Evolutionary conservation across 2,888 invertebrate species (phyloP).

Genomic region (Petrolisthes manimaculis): DNA sequence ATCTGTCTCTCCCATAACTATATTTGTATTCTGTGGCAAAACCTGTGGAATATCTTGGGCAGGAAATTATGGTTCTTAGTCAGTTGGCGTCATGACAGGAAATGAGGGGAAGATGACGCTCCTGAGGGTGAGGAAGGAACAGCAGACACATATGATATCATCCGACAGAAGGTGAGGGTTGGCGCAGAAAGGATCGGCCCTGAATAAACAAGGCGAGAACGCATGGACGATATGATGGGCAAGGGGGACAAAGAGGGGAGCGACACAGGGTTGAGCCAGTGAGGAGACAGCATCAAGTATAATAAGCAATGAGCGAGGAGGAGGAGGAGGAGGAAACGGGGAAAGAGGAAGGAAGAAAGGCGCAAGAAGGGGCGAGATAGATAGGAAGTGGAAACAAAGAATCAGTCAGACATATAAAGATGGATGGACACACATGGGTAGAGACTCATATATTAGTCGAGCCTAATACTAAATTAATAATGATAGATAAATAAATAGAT

Average conservation of each 20-base stretch:
- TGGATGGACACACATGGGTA: not conserved
- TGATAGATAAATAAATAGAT: too few relatives aligned
- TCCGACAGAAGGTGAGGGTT: not conserved
- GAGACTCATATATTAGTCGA: too few relatives aligned
- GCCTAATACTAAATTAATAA: too few relatives aligned
- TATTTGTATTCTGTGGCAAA: too few relatives aligned
- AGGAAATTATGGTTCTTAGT: too few relatives aligned
- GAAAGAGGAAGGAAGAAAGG: not conserved
- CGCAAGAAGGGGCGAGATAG: not conserved
- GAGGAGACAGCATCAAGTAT: not conserved
- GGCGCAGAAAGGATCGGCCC: not conserved
- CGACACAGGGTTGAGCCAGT: not conserved
- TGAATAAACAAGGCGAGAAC: not conserved
- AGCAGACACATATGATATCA: conserved; percentile 9
- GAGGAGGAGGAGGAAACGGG: not conserved
- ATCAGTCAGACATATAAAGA: conserved; percentile 14
- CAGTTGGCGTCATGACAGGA: not conserved
- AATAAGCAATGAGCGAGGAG: not conserved
- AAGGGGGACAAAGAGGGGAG: not conserved
- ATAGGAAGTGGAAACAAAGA: not conserved
- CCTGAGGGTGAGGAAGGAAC: not conserved
- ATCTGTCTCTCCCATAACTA: too few relatives aligned
- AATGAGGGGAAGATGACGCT: conserved; percentile 6
- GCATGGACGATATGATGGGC: not conserved
- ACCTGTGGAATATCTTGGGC: too few relatives aligned